These are phyloP conservation scores for Eilema griseolum DNA, from an alignment of 2,888 invertebrate genomes.

Conservation along the genomic window DNA sequence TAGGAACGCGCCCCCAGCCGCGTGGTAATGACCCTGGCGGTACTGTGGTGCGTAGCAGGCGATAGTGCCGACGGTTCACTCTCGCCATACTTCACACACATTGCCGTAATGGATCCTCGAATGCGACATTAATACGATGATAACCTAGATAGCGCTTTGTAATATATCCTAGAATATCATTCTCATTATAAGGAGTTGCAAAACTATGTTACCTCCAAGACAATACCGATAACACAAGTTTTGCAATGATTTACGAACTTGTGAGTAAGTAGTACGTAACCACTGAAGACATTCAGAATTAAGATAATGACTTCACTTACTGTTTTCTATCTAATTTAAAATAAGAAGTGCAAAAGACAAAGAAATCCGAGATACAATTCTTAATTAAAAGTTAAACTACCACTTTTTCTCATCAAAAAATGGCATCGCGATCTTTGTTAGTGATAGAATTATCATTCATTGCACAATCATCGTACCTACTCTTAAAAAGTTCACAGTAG, in stretches of 20 bases:
- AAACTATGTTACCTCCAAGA: conserved; percentile 19
- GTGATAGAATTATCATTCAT: neutral
- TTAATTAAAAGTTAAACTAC: conserved; percentile 2
- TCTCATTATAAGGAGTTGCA: neutral
- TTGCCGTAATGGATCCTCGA: no score
- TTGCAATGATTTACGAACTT: conserved; percentile 39
- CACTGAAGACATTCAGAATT: no score
- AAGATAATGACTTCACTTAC: neutral
- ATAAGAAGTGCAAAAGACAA: neutral
- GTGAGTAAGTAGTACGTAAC: conserved; percentile 41
- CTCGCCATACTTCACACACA: neutral
- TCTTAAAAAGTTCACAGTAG: neutral
- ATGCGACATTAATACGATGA: no score
- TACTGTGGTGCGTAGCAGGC: conserved; percentile 59
- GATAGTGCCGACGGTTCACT: conserved; percentile 10
- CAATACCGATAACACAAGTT: conserved; percentile 40
- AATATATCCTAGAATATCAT: neutral
- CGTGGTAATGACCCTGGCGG: conserved; percentile 70
- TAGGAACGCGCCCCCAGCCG: conserved; percentile 62
- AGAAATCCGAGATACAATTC: neutral
- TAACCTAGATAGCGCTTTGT: neutral
- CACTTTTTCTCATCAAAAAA: conserved; percentile 11
- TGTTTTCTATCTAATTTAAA: neutral
- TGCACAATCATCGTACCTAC: conserved; percentile 9
- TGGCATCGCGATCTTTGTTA: neutral